Percentiles rank a stretch among this genome's conserved stretches.
Conservation (phyloP, 92 coral and sea anemone species). For the Zoanthus gigantus region DNA sequence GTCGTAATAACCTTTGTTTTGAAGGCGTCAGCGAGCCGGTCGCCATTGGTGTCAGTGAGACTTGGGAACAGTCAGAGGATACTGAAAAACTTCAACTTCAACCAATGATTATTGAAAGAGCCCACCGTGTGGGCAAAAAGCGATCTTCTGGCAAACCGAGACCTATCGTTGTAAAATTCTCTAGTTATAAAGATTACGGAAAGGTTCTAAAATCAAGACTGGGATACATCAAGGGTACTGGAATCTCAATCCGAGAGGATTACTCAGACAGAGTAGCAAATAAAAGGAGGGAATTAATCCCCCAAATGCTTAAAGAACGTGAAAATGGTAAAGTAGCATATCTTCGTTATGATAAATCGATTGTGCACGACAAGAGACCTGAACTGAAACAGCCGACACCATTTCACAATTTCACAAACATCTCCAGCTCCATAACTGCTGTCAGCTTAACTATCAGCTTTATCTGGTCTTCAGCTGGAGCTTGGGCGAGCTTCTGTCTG, state of each 20-base stretch:
- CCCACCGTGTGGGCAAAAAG: too few species aligned
- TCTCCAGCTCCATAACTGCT: conserved; percentile 47
- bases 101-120: too few species aligned
- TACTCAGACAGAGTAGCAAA: not conserved
- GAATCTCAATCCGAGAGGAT: conserved; percentile 57
- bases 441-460: conserved; percentile 9
- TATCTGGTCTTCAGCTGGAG: not conserved
- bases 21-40: conserved; percentile 42
- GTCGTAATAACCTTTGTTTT: conserved; percentile 62
- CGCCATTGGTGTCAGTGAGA: not conserved
- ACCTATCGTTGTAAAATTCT: too few species aligned
- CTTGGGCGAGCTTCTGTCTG: too few species aligned
- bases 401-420: conserved; percentile 13
- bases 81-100: not conserved
- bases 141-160: too few species aligned
- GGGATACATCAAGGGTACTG: conserved; percentile 37
- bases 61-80: not conserved
- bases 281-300: too few species aligned
- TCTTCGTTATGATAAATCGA: conserved; percentile 39
- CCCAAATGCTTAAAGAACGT: too few species aligned
- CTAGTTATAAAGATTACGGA: too few species aligned
- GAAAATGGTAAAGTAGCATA: too few species aligned
- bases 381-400: not conserved
- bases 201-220: not conserved
- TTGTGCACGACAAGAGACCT: conserved; percentile 15